Evolutionary conservation across 2,113 vertebrate genomes (phyloP).

Genomic region (Puma concolor): DNA sequence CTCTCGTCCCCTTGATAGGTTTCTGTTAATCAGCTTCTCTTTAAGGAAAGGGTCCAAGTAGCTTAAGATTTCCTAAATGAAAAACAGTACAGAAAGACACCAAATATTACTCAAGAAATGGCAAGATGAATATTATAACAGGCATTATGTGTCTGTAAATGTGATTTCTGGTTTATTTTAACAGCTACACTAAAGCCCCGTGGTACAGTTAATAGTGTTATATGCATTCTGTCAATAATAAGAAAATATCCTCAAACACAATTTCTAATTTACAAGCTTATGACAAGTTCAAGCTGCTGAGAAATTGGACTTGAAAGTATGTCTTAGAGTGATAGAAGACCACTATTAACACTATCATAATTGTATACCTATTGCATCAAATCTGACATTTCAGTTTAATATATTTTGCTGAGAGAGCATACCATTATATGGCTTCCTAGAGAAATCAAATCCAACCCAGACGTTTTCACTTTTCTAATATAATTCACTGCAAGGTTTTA

Average conservation of each 20-base stretch:
- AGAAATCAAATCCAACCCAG: slow-evolving; percentile 87
- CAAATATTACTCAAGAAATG: slow-evolving; percentile 65
- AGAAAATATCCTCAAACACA: slow-evolving; percentile 84
- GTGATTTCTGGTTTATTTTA: slow-evolving; percentile 85
- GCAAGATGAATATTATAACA: slow-evolving; percentile 79
- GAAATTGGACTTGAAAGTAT: slow-evolving; percentile 87
- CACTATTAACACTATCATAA: slow-evolving; percentile 87
- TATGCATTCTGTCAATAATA: slow-evolving; percentile 80
- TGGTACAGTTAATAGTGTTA: slow-evolving; percentile 84
- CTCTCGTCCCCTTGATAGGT: not conserved
- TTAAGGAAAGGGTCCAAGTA: slow-evolving; percentile 47
- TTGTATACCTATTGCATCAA: slow-evolving; percentile 85
- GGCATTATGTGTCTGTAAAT: slow-evolving; percentile 83
- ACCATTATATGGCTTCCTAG: slow-evolving; percentile 84
- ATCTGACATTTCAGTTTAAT: slow-evolving; percentile 86
- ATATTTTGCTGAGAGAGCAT: slow-evolving; percentile 82
- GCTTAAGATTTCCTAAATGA: slow-evolving; percentile 65
- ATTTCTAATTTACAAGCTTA: slow-evolving; percentile 87
- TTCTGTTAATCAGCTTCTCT: slow-evolving; percentile 16
- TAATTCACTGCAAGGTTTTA: slow-evolving; percentile 91
- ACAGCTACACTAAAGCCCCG: slow-evolving; percentile 82
- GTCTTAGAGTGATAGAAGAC: slow-evolving; percentile 85
- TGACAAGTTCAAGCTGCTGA: slow-evolving; percentile 86
- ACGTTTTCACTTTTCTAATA: slow-evolving; percentile 90
- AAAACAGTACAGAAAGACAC: slow-evolving; percentile 61